Base-by-base conservation (phyloP, 2,113 vertebrate species). In the Nyctereutes procyonoides region DNA sequence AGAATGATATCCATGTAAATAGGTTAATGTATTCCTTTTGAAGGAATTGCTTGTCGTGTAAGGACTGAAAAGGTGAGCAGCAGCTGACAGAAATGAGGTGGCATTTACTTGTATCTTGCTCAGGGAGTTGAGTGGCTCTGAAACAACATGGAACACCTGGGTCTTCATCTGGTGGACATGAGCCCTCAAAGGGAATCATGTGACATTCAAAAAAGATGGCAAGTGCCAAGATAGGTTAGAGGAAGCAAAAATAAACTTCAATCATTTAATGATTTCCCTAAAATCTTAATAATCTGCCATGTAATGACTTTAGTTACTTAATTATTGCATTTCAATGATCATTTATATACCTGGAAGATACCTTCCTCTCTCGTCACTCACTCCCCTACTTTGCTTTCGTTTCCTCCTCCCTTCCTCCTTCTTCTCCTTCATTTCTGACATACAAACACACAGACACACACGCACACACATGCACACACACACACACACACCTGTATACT, bases 261-360 rank as follows among this genome's bases (percentile, higher is more conserved):
- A 38, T 84, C 24, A 83, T 51, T 90, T 58, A 53, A 77, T 53
- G 83, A n/a, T 95, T 92, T 95, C 22, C 38, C n/a, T 1, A 11
- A 90, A 26, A n/a, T n/a, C 88, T 95, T 93, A 95, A 16, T 4
- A 71, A 79, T 95, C 35, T 86, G 14, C 17, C 3, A 77, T 55
- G 3, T 53, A 92, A 90, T 81, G 20, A 93, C 73, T 85, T 96
- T 16, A 9, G 22, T 96, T 76, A 71, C 14, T 58, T 94, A 84
- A 88, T 9, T 14, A 12, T 89, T 90, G 30, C 5, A 74, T 80
- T 88, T 91, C 12, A 69, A 56, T 77, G 4, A 71, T 17, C 28
- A 93, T 67, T 88, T 88, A 65, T 32, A 24, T 10, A 91, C 20
- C 35, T 95, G 14, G 14, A 55, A 65, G 26, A 55, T 32, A 73